Percentiles rank a stretch among this genome's conserved stretches.
phyloP scores from a whole-genome alignment of 1,140 invertebrate species.

The Chionoecetes opilio region DNA sequence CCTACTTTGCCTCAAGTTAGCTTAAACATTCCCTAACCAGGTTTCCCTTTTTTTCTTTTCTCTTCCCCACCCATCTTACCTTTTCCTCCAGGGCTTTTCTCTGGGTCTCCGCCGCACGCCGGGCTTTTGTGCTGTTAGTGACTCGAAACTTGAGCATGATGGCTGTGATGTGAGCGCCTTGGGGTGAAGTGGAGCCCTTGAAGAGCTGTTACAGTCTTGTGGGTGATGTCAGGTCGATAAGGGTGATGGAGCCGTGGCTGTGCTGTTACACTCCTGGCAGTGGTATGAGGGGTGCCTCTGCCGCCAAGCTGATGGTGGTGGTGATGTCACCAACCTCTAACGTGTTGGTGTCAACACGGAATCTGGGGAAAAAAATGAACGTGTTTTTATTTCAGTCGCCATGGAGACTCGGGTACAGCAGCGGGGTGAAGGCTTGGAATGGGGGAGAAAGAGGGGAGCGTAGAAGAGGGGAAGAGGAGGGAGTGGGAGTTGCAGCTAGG shows the following conservation, averaged over 20 bases:
- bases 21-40: neutral
- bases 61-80: slow-evolving; percentile 41
- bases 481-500: neutral
- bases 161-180: neutral
- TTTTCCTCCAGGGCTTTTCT: slow-evolving; percentile 79
- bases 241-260: neutral
- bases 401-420: neutral
- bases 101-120: slow-evolving; percentile 77
- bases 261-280: neutral
- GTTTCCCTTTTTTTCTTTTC: neutral
- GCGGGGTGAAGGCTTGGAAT: neutral
- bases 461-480: slow-evolving; percentile 14
- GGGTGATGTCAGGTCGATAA: neutral
- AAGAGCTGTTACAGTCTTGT: neutral
- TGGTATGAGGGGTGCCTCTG: neutral
- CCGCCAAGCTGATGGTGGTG: neutral
- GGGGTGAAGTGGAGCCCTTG: neutral
- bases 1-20: neutral
- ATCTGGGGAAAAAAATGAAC: neutral
- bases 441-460: neutral
- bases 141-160: slow-evolving; percentile 80
- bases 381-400: slow-evolving; percentile 21
- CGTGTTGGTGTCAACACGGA: neutral
- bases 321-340: neutral
- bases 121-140: slow-evolving; percentile 80